Evolutionary conservation across 1,140 invertebrate genomes (phyloP).

Genomic region (Dreissena rostriformis): DNA sequence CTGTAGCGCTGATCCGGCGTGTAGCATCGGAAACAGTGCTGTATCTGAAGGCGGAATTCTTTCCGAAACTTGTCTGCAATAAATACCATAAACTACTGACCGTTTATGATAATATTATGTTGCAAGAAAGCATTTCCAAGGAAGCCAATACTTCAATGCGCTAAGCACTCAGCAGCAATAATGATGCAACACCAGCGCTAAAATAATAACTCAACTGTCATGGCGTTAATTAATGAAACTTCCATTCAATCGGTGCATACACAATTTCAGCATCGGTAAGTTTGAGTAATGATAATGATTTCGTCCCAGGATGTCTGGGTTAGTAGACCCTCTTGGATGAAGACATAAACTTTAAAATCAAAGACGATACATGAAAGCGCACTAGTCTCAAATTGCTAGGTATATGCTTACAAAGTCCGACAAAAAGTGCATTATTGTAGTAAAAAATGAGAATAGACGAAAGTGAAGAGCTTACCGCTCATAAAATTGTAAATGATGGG

Average conservation of each 20-base stretch:
- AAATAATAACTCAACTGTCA: too few species aligned
- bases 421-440: neutral
- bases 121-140: too few species aligned
- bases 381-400: neutral
- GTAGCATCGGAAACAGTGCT: neutral
- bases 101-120: too few species aligned
- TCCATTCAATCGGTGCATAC: too few species aligned
- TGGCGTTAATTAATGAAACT: too few species aligned
- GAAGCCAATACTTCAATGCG: too few species aligned
- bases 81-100: neutral
- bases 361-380: neutral
- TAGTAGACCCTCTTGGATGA: neutral
- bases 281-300: neutral
- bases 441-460: neutral
- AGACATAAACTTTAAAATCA: neutral
- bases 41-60: neutral
- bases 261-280: too few species aligned
- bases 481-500: neutral
- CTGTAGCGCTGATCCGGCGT: neutral
- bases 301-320: neutral
- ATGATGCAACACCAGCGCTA: too few species aligned
- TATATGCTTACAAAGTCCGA: neutral
- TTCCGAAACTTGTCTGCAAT: conserved; percentile 7
- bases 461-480: neutral
- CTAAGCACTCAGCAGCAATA: too few species aligned